Evolutionary conservation across 2,113 vertebrate species (phyloP).

Genomic region (Callopanchax toddi): DNA sequence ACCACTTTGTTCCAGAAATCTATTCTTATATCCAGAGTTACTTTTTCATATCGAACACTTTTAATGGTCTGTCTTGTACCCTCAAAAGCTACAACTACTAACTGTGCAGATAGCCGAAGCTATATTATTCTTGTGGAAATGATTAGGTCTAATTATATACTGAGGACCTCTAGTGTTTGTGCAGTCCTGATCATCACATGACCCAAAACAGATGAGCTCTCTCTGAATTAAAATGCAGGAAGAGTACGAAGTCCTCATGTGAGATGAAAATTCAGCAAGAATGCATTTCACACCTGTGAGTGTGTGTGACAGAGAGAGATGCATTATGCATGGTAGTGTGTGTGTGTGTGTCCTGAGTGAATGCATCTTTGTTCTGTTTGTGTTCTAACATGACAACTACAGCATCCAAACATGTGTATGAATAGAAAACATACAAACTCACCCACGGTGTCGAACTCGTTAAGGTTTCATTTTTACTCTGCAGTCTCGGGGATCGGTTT

Average conservation of each 20-base stretch:
- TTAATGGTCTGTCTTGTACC: too few relatives aligned
- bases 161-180: neutral
- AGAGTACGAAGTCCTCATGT: neutral
- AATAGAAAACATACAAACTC: too few relatives aligned
- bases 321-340: conserved; percentile 7
- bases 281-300: neutral
- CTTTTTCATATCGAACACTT: too few relatives aligned
- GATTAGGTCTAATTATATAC: neutral
- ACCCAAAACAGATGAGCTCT: neutral
- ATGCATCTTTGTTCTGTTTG: neutral
- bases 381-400: neutral
- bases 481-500: too few relatives aligned
- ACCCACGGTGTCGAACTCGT: too few relatives aligned
- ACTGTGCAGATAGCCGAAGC: too few relatives aligned
- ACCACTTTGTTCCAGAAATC: too few relatives aligned
- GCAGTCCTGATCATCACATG: neutral
- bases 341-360: neutral
- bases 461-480: too few relatives aligned
- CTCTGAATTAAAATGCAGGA: neutral
- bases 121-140: neutral
- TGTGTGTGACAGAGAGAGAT: conserved; percentile 5
- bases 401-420: too few relatives aligned
- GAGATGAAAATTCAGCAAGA: neutral
- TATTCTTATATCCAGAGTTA: too few relatives aligned
- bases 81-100: too few relatives aligned